phyloP scores from a whole-genome alignment of 2,113 vertebrate genomes.

The Laterallus jamaicensis region DNA sequence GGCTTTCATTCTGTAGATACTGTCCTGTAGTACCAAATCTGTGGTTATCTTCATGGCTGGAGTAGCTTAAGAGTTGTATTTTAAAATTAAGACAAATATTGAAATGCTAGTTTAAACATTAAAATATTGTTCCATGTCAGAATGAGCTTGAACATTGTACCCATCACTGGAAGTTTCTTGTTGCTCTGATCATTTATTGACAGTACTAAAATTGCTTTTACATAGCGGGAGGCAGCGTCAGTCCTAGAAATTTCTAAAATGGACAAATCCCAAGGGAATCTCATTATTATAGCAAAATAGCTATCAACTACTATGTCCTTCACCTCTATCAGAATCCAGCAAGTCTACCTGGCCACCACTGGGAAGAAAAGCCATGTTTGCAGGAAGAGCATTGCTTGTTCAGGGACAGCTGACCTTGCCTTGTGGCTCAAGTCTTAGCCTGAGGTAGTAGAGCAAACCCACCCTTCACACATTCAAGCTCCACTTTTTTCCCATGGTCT shows the following conservation, averaged over 20 bases:
- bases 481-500: not conserved
- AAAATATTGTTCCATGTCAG: not conserved
- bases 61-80: not conserved
- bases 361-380: not conserved
- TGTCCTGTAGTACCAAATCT: not conserved
- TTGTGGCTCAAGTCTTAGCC: not conserved
- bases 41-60: not conserved
- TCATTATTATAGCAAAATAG: not conserved
- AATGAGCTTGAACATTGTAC: not conserved
- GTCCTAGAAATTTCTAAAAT: not conserved
- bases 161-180: not conserved
- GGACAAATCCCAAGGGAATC: not conserved
- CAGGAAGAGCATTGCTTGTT: fast-evolving
- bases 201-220: not conserved
- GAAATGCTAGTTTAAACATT: not conserved
- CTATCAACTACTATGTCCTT: not conserved
- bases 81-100: not conserved
- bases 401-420: not conserved
- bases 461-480: fast-evolving
- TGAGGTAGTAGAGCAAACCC: not conserved
- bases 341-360: not conserved
- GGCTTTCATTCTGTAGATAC: not conserved
- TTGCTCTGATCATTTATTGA: not conserved
- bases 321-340: not conserved
- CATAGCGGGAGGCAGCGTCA: not conserved